Evolutionary conservation across 53 echinoderm and acorn worm species (phyloP).

Genomic region (Mesocentrotus franciscanus): DNA sequence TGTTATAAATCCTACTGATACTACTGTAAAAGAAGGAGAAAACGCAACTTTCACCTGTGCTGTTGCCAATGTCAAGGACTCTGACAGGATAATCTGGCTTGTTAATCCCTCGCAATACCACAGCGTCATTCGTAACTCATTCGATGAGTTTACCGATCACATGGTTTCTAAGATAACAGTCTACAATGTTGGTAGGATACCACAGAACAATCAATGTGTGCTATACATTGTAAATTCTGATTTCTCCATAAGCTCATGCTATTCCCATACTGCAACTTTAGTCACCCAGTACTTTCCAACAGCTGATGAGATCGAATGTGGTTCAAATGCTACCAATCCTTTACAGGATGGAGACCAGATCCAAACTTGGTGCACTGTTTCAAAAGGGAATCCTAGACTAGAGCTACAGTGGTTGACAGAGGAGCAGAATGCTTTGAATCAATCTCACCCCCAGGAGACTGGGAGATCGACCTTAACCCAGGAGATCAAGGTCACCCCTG

Average conservation of each 20-base stretch:
- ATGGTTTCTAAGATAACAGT: background rate
- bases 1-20: background rate
- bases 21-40: slow-evolving; percentile 29
- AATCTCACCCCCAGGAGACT: background rate
- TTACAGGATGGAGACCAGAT: background rate
- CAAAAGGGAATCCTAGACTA: background rate
- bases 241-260: background rate
- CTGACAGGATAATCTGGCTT: slow-evolving; percentile 31
- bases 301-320: slow-evolving; percentile 12
- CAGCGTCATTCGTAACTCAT: background rate
- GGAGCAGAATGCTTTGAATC: background rate
- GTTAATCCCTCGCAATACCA: slow-evolving; percentile 37
- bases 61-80: background rate
- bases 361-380: background rate
- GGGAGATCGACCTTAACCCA: background rate
- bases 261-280: background rate
- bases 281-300: background rate
- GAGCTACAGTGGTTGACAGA: background rate
- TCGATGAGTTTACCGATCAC: background rate
- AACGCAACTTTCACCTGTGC: slow-evolving; percentile 46
- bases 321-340: background rate
- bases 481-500: background rate
- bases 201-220: slow-evolving; percentile 31
- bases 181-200: background rate
- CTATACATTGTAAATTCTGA: slow-evolving; percentile 11